phyloP scores from a whole-genome alignment of 1,140 invertebrate genomes.

The Maniola jurtina region DNA sequence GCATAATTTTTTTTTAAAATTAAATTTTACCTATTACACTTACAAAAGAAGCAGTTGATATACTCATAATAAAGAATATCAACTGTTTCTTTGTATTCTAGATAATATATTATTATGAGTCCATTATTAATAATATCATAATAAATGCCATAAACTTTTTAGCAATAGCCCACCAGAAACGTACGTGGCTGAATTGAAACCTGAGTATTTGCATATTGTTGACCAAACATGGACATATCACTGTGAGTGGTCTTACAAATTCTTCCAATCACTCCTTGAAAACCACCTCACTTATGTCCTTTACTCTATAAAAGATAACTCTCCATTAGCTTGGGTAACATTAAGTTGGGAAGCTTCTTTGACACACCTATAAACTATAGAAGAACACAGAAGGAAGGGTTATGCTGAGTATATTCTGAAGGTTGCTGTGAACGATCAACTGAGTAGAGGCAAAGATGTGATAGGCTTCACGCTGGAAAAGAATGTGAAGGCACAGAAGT shows the following conservation, averaged over 20 bases:
- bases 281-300: conserved; percentile 37
- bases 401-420: conserved; percentile 45
- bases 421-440: conserved; percentile 37
- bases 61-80: too few species aligned
- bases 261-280: conserved; percentile 33
- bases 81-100: too few species aligned
- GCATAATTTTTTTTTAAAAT: too few species aligned
- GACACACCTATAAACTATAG: conserved; percentile 42
- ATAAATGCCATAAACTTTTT: conserved; percentile 10
- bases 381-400: conserved; percentile 41
- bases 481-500: conserved; percentile 35
- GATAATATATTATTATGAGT: too few species aligned
- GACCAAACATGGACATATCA: conserved; percentile 43
- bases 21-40: too few species aligned
- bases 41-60: too few species aligned
- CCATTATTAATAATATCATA: too few species aligned
- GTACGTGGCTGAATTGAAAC: conserved; percentile 35
- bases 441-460: conserved; percentile 34
- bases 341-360: conserved; percentile 26
- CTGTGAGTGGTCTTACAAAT: conserved; percentile 14
- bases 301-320: conserved; percentile 31
- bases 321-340: conserved; percentile 40
- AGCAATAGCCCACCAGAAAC: conserved; percentile 32
- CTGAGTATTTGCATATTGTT: conserved; percentile 37
- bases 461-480: conserved; percentile 38